Base-by-base conservation (phyloP, 2,888 invertebrate species). In the Cartodere bifasciata region DNA sequence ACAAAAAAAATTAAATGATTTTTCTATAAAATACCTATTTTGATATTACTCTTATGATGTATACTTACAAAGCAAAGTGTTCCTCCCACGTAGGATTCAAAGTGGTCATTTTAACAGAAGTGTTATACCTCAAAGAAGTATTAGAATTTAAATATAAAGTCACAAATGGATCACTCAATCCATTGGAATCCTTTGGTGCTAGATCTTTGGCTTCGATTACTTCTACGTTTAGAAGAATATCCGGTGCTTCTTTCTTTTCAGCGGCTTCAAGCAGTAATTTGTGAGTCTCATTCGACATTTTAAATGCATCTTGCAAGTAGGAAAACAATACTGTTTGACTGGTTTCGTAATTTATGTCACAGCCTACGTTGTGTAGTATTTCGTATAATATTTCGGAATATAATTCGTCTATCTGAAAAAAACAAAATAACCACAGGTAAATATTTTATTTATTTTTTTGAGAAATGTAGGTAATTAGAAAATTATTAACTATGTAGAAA, bases 131-230 rank as follows among this genome's bases (percentile, higher is more conserved):
- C 48, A 80, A 78, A 2, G 81, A 70, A 2, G 77, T 71, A 37
- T 77, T 73, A 2, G 84, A 84, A 53, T 79, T 75, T 41, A 88
- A 61, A 55, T 78, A 88, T 50, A 97, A 70, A 40, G 94, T 94
- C 34, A 95, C 94, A 58, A 92, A 98, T 1, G 97, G 97, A 62
- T 98, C 97, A 47, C 92, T 92, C 42, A 90, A 70, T n/a, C 95
- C 88, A 53, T 84, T 88, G 0, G 86, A 75, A 57, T 88, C 88
- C 60, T 87, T 87, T 12, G 87, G 76, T 37, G 73, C 68, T 23
- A 88, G 60, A 47, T 86, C 85, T 62, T 85, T 86, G 2, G 84
- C 86, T 62, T 87, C 86, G 30, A 87, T 74, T 4, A 88, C 73
- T 62, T 87, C 85, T 6, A 88, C 78, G 53, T 87, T 86, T 23